Base-by-base conservation (phyloP, 2,797 vertebrate genomes). In the Otolemur crassicaudatus region DNA sequence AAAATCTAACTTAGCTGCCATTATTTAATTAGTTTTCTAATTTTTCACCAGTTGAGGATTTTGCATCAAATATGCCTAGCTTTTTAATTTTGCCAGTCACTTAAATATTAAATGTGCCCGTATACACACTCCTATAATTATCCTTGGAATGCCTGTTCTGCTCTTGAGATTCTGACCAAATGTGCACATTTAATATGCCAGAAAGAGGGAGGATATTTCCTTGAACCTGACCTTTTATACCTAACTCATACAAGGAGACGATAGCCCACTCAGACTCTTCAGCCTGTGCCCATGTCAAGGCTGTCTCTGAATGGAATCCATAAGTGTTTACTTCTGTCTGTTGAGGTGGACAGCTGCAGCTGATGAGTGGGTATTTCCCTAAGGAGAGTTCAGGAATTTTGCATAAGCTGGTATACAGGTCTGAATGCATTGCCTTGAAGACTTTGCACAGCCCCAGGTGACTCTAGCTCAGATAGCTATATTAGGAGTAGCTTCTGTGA, bases 41-140 rank as follows among this genome's bases (percentile, higher is more conserved):
- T 29, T 65, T 85, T 94, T 67, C 46, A 63, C 53, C 37, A 70
- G 0, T 29, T 84, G 72, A 27, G 34, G 22, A 40, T 82, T 89
- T 60, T 82, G 12, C 13, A 49, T 7, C 53, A 86, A 16, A 6
- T 81, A 70, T 95, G 27, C 4, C 8, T 58, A 13, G 17, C 77
- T 90, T 34, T 77, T 70, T 83, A 49, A 60, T 95, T 94, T 75
- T 85, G 10, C 83, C 87, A 25, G 46, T 94, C 43, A 87, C 81
- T 46, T 79, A 70, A 37, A 5, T 83, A 43, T 94, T 91, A 58
- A 75, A 27, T 34, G 23, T 88, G n/a, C 27, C 65, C 11, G 3
- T 31, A 14, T 49, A 37, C 49, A 2, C 29, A 46, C 58, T 75
- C 94, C 31, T 84, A n/a, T 91, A 95, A 93, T 83, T 79, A 82